These are phyloP conservation scores for Heliconius hewitsoni DNA, from an alignment of 1,140 invertebrate genomes.

Conservation along the genomic window DNA sequence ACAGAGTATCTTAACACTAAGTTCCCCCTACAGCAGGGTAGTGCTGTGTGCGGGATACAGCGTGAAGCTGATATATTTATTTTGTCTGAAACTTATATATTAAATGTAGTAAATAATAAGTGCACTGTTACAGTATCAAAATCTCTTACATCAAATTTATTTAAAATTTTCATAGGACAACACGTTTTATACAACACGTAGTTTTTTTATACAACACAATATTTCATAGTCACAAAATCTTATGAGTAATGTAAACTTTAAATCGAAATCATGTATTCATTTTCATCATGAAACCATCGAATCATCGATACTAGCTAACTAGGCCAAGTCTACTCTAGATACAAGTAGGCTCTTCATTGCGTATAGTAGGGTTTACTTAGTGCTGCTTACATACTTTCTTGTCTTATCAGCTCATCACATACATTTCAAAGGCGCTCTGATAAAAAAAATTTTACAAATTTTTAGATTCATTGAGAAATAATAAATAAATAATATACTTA, in stretches of 20 bases:
- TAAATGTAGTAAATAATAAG: neutral
- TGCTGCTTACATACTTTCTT: conserved; percentile 8
- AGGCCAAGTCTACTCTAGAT: conserved; percentile 12
- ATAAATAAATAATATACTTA: too few relatives aligned
- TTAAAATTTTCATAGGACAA: too few relatives aligned
- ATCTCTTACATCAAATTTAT: too few relatives aligned
- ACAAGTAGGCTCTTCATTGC: conserved; percentile 2
- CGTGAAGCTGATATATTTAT: too few relatives aligned
- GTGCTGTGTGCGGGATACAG: too few relatives aligned
- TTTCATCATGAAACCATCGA: neutral
- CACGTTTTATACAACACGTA: too few relatives aligned
- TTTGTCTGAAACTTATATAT: neutral
- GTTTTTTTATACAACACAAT: too few relatives aligned
- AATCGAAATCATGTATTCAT: neutral
- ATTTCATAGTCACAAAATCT: neutral
- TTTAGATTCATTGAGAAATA: too few relatives aligned
- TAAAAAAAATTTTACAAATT: neutral
- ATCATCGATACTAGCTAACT: conserved; percentile 2
- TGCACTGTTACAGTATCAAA: too few relatives aligned
- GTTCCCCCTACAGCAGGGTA: too few relatives aligned
- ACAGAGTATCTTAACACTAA: too few relatives aligned
- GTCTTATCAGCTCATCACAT: conserved; percentile 9
- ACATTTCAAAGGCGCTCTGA: neutral
- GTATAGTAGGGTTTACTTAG: conserved; percentile 4
- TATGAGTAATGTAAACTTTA: neutral